Evolutionary conservation across 2,888 invertebrate genomes (phyloP).

Genomic region (Andrena marginata): DNA sequence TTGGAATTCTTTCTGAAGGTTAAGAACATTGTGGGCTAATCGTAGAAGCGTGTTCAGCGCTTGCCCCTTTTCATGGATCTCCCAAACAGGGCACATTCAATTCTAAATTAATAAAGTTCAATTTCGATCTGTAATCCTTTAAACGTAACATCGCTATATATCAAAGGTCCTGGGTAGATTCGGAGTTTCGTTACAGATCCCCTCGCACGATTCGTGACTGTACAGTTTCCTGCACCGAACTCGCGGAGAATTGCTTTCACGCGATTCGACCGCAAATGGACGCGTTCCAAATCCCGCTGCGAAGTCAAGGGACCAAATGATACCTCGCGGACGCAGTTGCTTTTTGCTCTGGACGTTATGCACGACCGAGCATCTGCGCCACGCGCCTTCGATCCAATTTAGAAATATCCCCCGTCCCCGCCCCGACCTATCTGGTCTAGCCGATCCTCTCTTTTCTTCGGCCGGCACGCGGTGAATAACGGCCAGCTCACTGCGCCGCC

Average conservation of each 20-base stretch:
- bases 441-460: slow-evolving; percentile 18
- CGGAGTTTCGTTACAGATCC: too few species aligned
- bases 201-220: neutral
- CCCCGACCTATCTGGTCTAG: neutral
- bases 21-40: too few species aligned
- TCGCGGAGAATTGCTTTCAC: neutral
- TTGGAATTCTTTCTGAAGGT: neutral
- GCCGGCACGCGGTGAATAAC: slow-evolving; percentile 24
- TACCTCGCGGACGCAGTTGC: slow-evolving; percentile 36
- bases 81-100: too few species aligned
- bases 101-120: too few species aligned
- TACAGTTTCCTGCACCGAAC: neutral
- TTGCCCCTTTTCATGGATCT: too few species aligned
- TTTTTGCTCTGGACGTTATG: slow-evolving; percentile 39
- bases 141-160: too few species aligned
- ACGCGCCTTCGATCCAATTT: slow-evolving; percentile 57
- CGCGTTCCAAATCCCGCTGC: neutral
- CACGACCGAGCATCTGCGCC: slow-evolving; percentile 50
- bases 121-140: too few species aligned
- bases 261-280: slow-evolving; percentile 31
- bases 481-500: slow-evolving; percentile 23
- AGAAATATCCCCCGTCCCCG: slow-evolving; percentile 19
- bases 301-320: slow-evolving; percentile 24
- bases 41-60: neutral
- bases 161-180: too few species aligned